These are phyloP conservation scores for Parasteatoda tepidariorum DNA, from an alignment of 1,140 invertebrate genomes.

Conservation along the genomic window DNA sequence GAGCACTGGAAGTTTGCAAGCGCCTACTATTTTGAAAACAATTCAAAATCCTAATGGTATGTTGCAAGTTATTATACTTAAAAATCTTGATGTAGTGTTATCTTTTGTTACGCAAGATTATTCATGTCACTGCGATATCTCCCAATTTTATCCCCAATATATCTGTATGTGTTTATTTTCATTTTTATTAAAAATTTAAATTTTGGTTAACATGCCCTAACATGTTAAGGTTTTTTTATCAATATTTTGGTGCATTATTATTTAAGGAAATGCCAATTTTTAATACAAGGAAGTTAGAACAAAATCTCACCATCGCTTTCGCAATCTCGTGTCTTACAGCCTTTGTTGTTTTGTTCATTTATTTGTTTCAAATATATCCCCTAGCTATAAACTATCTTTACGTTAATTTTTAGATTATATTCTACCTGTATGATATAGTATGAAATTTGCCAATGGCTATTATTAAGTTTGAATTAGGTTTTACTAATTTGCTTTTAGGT, in stretches of 20 bases:
- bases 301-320: no score
- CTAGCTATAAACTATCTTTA: no score
- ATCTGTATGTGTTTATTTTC: background rate
- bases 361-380: no score
- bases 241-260: background rate
- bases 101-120: background rate
- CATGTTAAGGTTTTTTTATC: background rate
- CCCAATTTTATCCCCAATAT: background rate
- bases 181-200: background rate
- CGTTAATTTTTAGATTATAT: no score
- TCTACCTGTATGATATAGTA: no score
- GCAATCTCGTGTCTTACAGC: no score
- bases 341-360: no score
- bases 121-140: background rate
- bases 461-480: no score
- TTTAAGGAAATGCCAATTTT: background rate
- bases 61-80: background rate
- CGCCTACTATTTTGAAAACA: constrained; percentile 34
- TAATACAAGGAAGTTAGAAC: no score
- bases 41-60: constrained; percentile 23
- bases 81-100: background rate
- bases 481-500: no score
- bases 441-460: no score
- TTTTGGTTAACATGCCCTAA: background rate
- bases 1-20: constrained; percentile 28